Evolutionary conservation across 1,140 invertebrate species (phyloP).

Genomic region (Cyphomyrmex costatus): DNA sequence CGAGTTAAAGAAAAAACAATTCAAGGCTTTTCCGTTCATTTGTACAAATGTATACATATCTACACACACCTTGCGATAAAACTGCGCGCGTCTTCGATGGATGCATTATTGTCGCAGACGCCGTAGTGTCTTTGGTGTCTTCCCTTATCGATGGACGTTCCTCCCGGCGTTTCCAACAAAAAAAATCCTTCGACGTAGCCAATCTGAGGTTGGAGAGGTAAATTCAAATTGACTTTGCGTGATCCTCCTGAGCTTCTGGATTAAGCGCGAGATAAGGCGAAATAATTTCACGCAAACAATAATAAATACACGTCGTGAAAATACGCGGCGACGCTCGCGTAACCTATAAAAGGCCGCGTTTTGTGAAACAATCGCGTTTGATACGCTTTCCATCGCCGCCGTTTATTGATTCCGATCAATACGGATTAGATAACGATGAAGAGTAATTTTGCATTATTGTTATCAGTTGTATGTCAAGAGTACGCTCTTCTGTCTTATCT

Average conservation of each 20-base stretch:
- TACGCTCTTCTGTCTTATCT: background rate
- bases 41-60: background rate
- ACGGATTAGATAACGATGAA: background rate
- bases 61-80: background rate
- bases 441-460: background rate
- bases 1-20: background rate
- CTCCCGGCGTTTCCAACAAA: background rate
- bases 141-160: background rate
- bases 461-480: background rate
- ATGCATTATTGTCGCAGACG: background rate
- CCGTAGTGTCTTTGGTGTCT: background rate
- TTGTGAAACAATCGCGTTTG: background rate
- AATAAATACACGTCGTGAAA: background rate
- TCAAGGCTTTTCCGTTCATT: background rate
- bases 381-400: background rate
- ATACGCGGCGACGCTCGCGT: background rate
- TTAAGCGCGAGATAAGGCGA: background rate
- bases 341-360: background rate
- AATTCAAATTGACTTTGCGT: conserved; percentile 11
- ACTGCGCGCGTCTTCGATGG: background rate
- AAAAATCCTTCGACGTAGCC: background rate
- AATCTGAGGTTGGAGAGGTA: conserved; percentile 28
- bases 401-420: background rate
- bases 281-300: background rate
- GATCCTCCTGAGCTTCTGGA: background rate